These are phyloP conservation scores for Acanthosepion esculentum DNA, from an alignment of 2,888 invertebrate genomes.

Conservation along the genomic window DNA sequence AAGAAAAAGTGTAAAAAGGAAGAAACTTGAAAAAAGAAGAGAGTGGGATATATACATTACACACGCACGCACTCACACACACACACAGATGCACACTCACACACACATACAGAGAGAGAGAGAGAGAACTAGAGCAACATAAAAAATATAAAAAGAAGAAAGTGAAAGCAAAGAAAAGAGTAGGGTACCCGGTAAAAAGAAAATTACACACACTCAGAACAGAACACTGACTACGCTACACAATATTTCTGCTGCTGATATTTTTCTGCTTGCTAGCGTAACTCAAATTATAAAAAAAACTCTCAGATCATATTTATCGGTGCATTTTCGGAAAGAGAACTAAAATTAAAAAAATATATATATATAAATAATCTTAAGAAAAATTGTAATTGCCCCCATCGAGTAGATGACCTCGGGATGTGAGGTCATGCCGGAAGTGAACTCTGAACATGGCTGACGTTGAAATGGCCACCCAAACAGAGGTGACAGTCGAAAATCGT, in stretches of 20 bases:
- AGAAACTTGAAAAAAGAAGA: no score
- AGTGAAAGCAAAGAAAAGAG: neutral
- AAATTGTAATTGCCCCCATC: neutral
- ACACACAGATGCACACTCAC: no score
- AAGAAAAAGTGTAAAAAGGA: no score
- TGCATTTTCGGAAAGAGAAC: neutral
- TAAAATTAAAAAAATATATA: neutral
- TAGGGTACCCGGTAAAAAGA: neutral
- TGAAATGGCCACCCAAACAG: slow-evolving; percentile 71
- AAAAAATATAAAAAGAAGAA: neutral
- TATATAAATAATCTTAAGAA: neutral
- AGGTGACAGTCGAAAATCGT: slow-evolving; percentile 57
- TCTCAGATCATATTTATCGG: neutral
- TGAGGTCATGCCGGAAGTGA: slow-evolving; percentile 44
- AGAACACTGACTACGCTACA: neutral
- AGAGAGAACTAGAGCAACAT: neutral
- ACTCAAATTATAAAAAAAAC: neutral
- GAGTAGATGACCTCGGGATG: slow-evolving; percentile 15
- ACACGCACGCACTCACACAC: no score
- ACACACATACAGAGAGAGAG: neutral
- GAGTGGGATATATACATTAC: no score
- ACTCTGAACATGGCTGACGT: slow-evolving; percentile 47
- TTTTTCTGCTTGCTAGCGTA: neutral
- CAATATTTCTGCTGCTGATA: neutral
- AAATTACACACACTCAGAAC: neutral